Evolutionary conservation across 2,888 invertebrate species (phyloP), one percentile per base, ranked within the genome.

Genomic region (Ophion ellenae): DNA sequence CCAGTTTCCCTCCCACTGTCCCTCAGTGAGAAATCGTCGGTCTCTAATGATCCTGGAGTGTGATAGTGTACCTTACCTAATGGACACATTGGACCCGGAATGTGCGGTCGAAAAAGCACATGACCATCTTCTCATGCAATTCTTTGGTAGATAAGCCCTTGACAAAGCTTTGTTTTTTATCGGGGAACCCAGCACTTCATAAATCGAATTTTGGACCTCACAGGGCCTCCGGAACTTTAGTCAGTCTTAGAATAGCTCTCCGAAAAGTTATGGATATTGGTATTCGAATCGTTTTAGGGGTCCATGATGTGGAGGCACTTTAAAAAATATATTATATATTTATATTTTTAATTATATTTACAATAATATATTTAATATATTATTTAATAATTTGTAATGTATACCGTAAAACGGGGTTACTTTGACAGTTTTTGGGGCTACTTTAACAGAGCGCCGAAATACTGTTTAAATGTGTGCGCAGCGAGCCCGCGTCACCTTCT

Each of bases 41-140:
- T n/a, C 77, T 69, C 77, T 78, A 78, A 78, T 78, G 77, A 78
- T 78, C 77, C 57, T 59, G 67, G 77, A n/a, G 32, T 10, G 77
- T 57, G 59, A 78, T 78, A 78, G 59, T 59, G 61, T 63, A 57
- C 45, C 28, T 57, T 40, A 28, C 77, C 67, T 69, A 78, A 78
- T 78, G 77, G 77, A 59, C 40, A 59, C 69, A 14, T 40, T 59
- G 24, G 59, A 59, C 67, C n/a, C 69, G 40, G 45, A 20, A 78
- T 67, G 66, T 69, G 59, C 28, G 24, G 40, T 57, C 57, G 40
- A 67, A 59, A 77, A 69, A 53, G 10, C 36, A 59, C 67, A 69
- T 59, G 57, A 78, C 57, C 67, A 24, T 78, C 40, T 40, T 59
- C 53, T n/a, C 53, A 9, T 28, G 36, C 40, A 67, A 59, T 61